Conservation (phyloP, 2,113 vertebrate genomes). For the Todiramphus chloris region DNA sequence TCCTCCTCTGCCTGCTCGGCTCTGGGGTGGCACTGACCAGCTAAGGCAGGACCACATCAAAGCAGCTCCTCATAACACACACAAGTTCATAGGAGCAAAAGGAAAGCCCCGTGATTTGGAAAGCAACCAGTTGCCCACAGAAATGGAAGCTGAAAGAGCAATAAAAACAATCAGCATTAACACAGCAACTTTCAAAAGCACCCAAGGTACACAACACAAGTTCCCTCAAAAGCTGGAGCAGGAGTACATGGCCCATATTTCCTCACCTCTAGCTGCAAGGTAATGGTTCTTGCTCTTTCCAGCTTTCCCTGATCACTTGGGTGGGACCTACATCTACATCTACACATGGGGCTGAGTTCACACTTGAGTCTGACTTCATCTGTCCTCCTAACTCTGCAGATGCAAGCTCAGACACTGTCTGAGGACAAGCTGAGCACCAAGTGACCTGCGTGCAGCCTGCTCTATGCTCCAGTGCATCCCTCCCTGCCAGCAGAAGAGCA, state of each 20-base stretch:
- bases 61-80: not conserved
- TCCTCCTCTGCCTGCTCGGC: fast-evolving
- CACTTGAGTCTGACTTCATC: not conserved
- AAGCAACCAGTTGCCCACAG: not conserved
- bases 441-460: not conserved
- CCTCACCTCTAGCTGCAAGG: not conserved
- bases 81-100: not conserved
- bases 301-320: not conserved
- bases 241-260: not conserved
- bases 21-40: fast-evolving
- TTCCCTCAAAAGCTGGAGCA: not conserved
- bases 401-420: not conserved
- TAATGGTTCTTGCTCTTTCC: not conserved
- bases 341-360: not conserved
- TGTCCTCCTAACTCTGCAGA: not conserved
- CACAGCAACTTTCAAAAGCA: not conserved
- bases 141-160: not conserved
- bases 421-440: not conserved
- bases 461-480: not conserved
- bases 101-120: not conserved
- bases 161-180: not conserved
- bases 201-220: not conserved
- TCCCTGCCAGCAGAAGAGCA: not conserved
- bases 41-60: not conserved
- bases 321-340: not conserved